Base-by-base conservation (phyloP, 1,140 invertebrate species). In the Temnothorax longispinosus region DNA sequence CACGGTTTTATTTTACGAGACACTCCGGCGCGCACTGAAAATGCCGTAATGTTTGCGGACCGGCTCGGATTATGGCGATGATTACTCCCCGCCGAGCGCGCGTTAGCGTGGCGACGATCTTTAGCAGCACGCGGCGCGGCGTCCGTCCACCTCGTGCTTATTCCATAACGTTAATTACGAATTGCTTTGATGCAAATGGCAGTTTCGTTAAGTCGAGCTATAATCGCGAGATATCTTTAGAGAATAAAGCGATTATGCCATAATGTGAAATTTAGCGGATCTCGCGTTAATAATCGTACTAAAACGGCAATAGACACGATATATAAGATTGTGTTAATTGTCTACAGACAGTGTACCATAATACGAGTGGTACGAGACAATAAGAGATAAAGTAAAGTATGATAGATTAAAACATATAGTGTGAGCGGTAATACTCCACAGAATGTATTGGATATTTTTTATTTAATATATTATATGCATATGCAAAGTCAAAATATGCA, bases 1-100 rank as follows among this genome's bases (percentile, higher is more conserved):
- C 54, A 21, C 69, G 13, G 58, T 80, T 87, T 87, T 82, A 82
- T 87, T 87, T 87, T 87, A 87, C 58, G 85, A 82, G 77, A 71
- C 52, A 71, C 67, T 72, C 15, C 15, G 32, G 32, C 58, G 67
- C 38, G 50, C 41, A 54, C 69, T 67, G 82, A 78, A 85, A 76
- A 78, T 82, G 77, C 54, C 52, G 77, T 81, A 82, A 87, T 82
- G 85, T 81, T 72, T 81, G 77, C 77, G 85, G 58, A 87, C 76
- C 67, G 78, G 62, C 82, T 78, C 82, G 74, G 21, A 85, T 85
- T 85, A 86, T 69, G 78, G 77, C n/a, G 65, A 84, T 44, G 85
- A 86, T 81, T 67, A 69, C 81, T 71, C 69, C 65, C 54, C 52
- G 67, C 50, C 38, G 74, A 10, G 62, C 18, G 38, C 62, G 21